Conservation (phyloP, 2,113 vertebrate genomes). For the Dromiciops gliroides region DNA sequence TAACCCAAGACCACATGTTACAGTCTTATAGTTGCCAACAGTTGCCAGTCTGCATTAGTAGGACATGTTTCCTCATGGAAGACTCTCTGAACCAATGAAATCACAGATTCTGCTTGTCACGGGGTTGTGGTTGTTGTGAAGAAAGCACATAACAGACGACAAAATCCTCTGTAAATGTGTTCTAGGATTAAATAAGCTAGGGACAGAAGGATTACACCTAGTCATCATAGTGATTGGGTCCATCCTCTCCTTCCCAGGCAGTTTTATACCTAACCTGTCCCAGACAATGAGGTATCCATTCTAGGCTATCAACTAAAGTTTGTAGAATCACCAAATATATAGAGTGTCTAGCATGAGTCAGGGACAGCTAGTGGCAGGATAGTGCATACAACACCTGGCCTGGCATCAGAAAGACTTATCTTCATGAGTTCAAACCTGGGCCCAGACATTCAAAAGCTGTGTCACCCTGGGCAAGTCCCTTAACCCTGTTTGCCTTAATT, state of each 20-base stretch:
- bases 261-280: not conserved
- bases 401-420: not conserved
- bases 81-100: not conserved
- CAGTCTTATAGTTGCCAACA: not conserved
- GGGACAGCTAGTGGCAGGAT: too few relatives aligned
- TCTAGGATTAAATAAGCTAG: not conserved
- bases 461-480: not conserved
- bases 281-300: not conserved
- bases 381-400: too few relatives aligned
- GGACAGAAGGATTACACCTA: not conserved
- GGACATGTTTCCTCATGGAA: not conserved
- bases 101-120: not conserved
- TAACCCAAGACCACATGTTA: not conserved
- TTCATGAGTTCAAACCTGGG: not conserved
- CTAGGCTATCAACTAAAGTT: not conserved
- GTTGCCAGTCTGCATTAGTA: not conserved
- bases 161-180: not conserved
- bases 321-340: not conserved
- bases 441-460: not conserved
- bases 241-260: not conserved
- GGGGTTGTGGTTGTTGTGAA: not conserved
- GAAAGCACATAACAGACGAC: not conserved
- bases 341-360: not conserved
- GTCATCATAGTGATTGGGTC: not conserved
- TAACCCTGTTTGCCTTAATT: not conserved